Evolutionary conservation across 2,888 invertebrate species (phyloP).

Genomic region (Dromius quadrimaculatus): DNA sequence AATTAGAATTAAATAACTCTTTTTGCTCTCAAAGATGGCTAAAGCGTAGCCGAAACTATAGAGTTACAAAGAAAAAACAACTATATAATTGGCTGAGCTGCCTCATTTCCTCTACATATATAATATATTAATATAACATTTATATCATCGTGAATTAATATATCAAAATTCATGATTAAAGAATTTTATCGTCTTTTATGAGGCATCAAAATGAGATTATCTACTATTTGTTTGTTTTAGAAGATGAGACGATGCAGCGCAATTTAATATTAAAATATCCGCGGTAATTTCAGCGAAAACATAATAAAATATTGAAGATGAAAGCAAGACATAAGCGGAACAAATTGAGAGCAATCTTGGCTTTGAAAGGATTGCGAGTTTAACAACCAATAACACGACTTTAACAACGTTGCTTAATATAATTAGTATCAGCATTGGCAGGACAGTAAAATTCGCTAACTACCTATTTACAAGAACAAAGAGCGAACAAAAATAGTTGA

Average conservation of each 20-base stretch:
- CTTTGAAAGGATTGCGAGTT: conserved; percentile 25
- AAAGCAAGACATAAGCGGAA: conserved; percentile 19
- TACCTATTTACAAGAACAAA: conserved; percentile 39
- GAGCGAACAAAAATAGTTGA: conserved; percentile 8
- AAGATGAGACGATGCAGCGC: not conserved
- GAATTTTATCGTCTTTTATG: no score
- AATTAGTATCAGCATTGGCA: conserved; percentile 40
- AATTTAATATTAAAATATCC: not conserved
- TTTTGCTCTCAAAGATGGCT: no score
- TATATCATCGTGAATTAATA: no score
- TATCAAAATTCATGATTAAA: no score
- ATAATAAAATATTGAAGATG: conserved; percentile 1
- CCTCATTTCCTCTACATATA: no score
- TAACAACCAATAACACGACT: conserved; percentile 41
- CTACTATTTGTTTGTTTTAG: no score
- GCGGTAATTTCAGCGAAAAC: not conserved
- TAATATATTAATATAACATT: no score
- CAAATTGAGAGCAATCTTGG: conserved; percentile 14
- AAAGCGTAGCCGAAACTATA: no score
- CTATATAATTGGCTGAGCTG: no score
- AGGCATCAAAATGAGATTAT: no score
- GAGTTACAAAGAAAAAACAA: no score
- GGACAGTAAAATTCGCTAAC: conserved; percentile 29
- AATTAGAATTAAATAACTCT: no score
- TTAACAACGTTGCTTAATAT: conserved; percentile 39